Conservation (phyloP, 1,140 invertebrate genomes). For the Notospermus geniculatus region DNA sequence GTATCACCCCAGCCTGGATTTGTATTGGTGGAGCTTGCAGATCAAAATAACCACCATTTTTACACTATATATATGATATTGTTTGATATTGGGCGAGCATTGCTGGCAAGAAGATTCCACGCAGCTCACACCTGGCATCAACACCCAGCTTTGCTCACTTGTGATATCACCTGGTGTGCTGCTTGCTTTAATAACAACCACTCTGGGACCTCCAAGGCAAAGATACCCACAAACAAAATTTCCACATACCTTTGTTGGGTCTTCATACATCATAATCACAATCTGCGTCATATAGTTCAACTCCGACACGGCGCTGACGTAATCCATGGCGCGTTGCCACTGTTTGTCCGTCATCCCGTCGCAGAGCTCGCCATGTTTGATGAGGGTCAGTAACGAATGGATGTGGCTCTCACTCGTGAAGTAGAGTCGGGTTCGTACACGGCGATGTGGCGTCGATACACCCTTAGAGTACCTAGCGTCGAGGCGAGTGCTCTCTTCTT, state of each 20-base stretch:
- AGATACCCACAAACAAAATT: background rate
- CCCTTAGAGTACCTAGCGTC: slow-evolving; percentile 98
- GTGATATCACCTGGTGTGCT: too few relatives aligned
- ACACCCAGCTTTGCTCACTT: too few relatives aligned
- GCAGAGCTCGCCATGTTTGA: slow-evolving; percentile 88
- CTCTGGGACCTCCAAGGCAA: too few relatives aligned
- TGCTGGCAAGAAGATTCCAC: too few relatives aligned
- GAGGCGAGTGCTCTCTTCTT: slow-evolving; percentile 71
- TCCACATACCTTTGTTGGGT: slow-evolving; percentile 85
- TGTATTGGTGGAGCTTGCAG: too few relatives aligned
- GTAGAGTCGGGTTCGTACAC: slow-evolving; percentile 94
- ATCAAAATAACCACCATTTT: too few relatives aligned
- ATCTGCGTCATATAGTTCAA: slow-evolving; percentile 99
- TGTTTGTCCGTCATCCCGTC: slow-evolving; percentile 90
- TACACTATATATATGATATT: too few relatives aligned
- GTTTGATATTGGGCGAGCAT: too few relatives aligned
- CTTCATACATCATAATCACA: slow-evolving; percentile 99
- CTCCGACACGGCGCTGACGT: slow-evolving; percentile 92
- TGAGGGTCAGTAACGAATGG: slow-evolving; percentile 93
- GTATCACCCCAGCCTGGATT: too few relatives aligned
- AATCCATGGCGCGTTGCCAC: slow-evolving; percentile 98
- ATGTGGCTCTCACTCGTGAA: slow-evolving; percentile 99
- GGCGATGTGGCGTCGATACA: slow-evolving; percentile 94
- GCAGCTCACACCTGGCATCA: too few relatives aligned
- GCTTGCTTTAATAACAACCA: too few relatives aligned